These are phyloP conservation scores for Crenichthys baileyi DNA, from an alignment of 2,797 vertebrate genomes.

Conservation along the genomic window DNA sequence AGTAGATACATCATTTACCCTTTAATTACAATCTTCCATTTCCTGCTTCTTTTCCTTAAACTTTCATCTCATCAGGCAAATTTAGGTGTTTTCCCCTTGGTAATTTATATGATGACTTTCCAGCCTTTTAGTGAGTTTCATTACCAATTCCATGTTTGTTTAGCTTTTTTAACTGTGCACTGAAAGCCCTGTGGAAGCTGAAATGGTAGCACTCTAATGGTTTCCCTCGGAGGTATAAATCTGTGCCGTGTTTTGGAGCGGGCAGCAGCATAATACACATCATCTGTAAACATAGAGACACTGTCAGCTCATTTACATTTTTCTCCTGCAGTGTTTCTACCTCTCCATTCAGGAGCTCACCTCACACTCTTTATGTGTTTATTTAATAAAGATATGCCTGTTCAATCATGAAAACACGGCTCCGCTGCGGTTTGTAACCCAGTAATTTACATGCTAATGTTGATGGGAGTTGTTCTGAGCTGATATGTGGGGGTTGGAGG, in stretches of 20 bases:
- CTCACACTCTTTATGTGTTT: conserved; percentile 29
- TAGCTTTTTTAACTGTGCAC: conserved; percentile 6
- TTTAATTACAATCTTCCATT: neutral
- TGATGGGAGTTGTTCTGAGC: conserved; percentile 29
- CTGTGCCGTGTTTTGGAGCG: neutral
- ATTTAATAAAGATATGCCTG: conserved; percentile 38
- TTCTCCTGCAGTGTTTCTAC: conserved; percentile 10
- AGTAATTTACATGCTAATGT: conserved; percentile 58
- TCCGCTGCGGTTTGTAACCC: conserved; percentile 28
- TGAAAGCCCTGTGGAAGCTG: neutral
- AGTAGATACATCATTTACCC: neutral
- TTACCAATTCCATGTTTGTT: neutral
- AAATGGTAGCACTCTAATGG: conserved; percentile 6
- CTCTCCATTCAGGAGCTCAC: conserved; percentile 13
- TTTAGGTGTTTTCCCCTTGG: neutral
- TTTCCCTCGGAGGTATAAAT: conserved; percentile 37
- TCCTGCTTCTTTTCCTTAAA: neutral
- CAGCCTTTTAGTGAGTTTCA: neutral
- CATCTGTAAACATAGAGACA: conserved; percentile 20
- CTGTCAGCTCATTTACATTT: conserved; percentile 19
- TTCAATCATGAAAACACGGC: conserved; percentile 44
- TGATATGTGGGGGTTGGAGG: conserved; percentile 17
- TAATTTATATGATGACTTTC: neutral
- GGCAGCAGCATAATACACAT: conserved; percentile 29
- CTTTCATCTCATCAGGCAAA: neutral